Evolutionary conservation across 2,113 vertebrate genomes (phyloP), one percentile per base, ranked within the genome.

Genomic region (Anthoscopus minutus): DNA sequence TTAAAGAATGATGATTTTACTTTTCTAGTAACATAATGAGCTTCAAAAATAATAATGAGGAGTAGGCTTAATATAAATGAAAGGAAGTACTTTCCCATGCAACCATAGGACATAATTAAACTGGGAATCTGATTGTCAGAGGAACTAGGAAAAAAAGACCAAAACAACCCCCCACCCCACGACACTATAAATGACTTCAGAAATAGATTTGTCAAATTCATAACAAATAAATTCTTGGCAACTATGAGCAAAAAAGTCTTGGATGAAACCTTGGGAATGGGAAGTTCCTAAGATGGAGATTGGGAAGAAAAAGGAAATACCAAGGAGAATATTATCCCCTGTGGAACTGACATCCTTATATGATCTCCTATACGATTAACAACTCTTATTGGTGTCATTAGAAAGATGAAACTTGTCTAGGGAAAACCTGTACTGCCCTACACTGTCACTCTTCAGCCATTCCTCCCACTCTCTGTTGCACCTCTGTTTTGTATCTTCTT

Each of bases 301-400:
- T 27, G 13, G 27, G 86, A 88, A n/a, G 11, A 6, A 81, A 78
- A 56, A 42, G 15, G 7, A 81, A 71, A 50, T 71, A 58, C 24
- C 18, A 62, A 19, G 10, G 18, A 80, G 5, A 58, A 40, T 25
- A 28, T 61, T 61, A 25, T 57, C 33, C 21, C 5, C 8, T 48
- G 6, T 25, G 53, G 17, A 42, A 22, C 0, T 35, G 16, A 35
- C 4, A 31, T 21, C 8, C 1, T 6, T 35, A 13, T 61, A 22
- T 57, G 20, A n/a, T 57, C 73, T 56, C 11, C 8, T 53, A 4
- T 28, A 37, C 38, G 15, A n/a, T 30, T 88, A 11, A 35, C 7
- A 62, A 50, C 4, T 15, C 13, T 54, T 84, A 27, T 10, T 57
- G 4, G 4, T 13, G 7, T 54, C 15, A 30, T 35, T 48, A 81